A percentile compares a stretch with the other conserved stretches of the same genome.
Conservation (phyloP, 2,888 invertebrate genomes). For the Eupithecia insigniata region DNA sequence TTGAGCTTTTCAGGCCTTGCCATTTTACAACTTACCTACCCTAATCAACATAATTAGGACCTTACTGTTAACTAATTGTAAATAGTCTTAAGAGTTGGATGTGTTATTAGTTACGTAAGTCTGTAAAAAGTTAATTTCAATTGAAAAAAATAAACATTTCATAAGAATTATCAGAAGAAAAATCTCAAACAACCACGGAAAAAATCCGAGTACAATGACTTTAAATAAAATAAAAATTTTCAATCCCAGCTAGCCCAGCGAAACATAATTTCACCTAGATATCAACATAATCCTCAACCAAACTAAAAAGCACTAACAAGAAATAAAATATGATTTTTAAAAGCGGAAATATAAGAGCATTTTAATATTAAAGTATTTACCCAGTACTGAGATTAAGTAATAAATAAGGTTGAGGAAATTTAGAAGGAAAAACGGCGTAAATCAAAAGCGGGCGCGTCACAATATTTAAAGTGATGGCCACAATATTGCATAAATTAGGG, state of each 20-base stretch:
- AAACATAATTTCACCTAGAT: background rate
- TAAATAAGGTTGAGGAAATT: conserved; percentile 79
- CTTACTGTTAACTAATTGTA: too few relatives aligned
- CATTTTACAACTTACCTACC: too few relatives aligned
- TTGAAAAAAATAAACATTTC: too few relatives aligned
- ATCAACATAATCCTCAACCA: conserved; percentile 5
- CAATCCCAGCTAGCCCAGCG: background rate
- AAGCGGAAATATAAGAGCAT: conserved; percentile 48
- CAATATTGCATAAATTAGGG: conserved; percentile 35
- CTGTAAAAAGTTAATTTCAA: too few relatives aligned
- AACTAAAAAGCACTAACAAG: conserved; percentile 27
- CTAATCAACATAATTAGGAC: too few relatives aligned
- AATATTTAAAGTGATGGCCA: conserved; percentile 19
- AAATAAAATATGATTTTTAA: conserved; percentile 45
- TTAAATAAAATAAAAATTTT: background rate
- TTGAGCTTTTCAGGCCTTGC: too few relatives aligned
- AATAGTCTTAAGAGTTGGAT: too few relatives aligned
- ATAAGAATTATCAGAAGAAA: too few relatives aligned
- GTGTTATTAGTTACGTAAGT: too few relatives aligned
- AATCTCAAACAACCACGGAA: background rate
- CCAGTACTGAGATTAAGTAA: conserved; percentile 78
- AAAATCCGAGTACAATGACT: background rate
- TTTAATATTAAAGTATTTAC: conserved; percentile 77
- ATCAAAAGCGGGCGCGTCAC: conserved; percentile 57
- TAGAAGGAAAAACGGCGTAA: conserved; percentile 67